Percentiles rank a stretch among this genome's conserved stretches.
Conservation (phyloP, 2,888 invertebrate genomes). For the Blastobasis adustella region DNA sequence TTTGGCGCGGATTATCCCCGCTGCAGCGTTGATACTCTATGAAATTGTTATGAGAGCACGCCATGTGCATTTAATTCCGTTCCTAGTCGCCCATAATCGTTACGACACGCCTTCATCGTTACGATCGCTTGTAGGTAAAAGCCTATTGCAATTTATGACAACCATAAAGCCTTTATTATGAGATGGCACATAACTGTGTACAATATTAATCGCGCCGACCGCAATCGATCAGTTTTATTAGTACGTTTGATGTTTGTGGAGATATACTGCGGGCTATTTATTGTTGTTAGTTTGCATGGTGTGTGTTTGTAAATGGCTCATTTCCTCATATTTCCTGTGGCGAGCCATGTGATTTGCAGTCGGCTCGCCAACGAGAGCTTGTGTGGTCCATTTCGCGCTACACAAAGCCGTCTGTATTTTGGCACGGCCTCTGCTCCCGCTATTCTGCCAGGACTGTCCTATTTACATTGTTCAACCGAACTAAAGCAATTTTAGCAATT, state of each 20-base stretch:
- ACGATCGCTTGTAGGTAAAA: constrained; percentile 1
- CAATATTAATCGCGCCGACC: not conserved
- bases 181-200: not conserved
- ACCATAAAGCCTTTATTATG: constrained; percentile 7
- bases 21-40: constrained; percentile 23
- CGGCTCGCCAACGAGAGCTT: constrained; percentile 15
- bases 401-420: constrained; percentile 43
- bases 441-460: constrained; percentile 31
- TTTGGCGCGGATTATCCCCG: constrained; percentile 29
- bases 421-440: constrained; percentile 36
- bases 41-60: constrained; percentile 31
- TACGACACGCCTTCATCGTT: constrained; percentile 4
- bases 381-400: constrained; percentile 38
- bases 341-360: constrained; percentile 8
- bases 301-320: not conserved
- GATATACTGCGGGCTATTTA: not conserved
- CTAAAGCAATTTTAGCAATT: constrained; percentile 39
- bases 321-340: not conserved
- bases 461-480: constrained; percentile 38
- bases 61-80: constrained; percentile 10
- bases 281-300: not conserved
- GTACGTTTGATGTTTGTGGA: not conserved
- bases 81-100: constrained; percentile 6
- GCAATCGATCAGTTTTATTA: not conserved
- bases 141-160: constrained; percentile 26